These are phyloP conservation scores for Calephelis perditalis DNA, from an alignment of 2,888 invertebrate species.

Conservation along the genomic window DNA sequence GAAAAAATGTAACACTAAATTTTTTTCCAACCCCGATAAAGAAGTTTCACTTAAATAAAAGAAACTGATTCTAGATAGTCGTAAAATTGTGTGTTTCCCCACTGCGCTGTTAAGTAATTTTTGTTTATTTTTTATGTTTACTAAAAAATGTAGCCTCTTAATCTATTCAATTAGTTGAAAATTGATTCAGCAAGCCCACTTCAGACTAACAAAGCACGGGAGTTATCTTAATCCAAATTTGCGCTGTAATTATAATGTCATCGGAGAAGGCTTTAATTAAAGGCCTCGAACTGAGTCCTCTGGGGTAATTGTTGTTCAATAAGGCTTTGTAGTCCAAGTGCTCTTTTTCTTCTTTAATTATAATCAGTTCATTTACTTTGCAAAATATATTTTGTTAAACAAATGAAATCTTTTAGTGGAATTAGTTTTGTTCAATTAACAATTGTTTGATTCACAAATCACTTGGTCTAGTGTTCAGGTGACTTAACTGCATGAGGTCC, in stretches of 20 bases:
- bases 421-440: not conserved
- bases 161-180: constrained; percentile 33
- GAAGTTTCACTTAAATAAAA: too few species aligned
- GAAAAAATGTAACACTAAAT: too few species aligned
- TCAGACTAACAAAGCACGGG: constrained; percentile 67
- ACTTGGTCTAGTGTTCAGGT: too few species aligned
- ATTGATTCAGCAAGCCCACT: constrained; percentile 57
- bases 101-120: too few species aligned
- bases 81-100: too few species aligned
- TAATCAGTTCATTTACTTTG: constrained; percentile 38
- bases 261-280: constrained; percentile 77
- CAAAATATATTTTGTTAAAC: constrained; percentile 14
- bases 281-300: constrained; percentile 68
- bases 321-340: constrained; percentile 72
- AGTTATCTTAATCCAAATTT: constrained; percentile 68
- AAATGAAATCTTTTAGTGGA: not conserved
- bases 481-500: too few species aligned
- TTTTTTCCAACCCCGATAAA: too few species aligned
- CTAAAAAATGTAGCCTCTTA: not conserved
- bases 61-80: too few species aligned
- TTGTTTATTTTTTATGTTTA: too few species aligned
- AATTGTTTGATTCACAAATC: too few species aligned
- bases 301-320: constrained; percentile 75
- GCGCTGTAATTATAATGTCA: constrained; percentile 75
- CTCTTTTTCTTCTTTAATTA: constrained; percentile 62